Evolutionary conservation across 2,888 invertebrate species (phyloP), one percentile per base, ranked within the genome.

Genomic region (Drosophila mercatorum): DNA sequence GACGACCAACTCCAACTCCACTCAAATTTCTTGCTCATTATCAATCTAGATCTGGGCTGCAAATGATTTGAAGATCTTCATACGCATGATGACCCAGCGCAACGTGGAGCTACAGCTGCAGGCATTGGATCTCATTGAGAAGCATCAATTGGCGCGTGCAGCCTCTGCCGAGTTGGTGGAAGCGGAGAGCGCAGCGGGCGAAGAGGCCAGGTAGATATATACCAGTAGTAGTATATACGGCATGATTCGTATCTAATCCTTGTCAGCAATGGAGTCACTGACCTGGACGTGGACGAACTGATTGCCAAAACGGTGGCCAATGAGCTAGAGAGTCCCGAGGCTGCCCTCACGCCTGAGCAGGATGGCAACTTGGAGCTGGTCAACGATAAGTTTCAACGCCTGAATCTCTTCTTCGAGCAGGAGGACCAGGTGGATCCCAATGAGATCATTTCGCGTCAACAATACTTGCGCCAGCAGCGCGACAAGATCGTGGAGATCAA

Each of bases 401-500:
- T 93, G n/a, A 93, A 93, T 86, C 83, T 93, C 52, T 93, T 93
- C 69, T 93, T 93, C 71, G 92, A 92, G 63, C 89, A 89, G 68
- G 81, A 86, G 55, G 74, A 76, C 26, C 68, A 94, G 93, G 91
- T 94, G 43, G 93, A 94, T 82, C 93, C 93, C 28, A 94, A 94
- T 66, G 97, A 98, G 80, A 93, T 98, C 53, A 94, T 95, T 72
- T 95, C 95, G 65, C 94, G 98, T 0, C 97, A 97, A 88, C 95
- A 96, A 78, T 98, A 98, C 92, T 93, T 99, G 65, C 95, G 96
- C 61, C 95, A 96, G 70, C 98, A 98, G 91, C 94, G 98, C 31
- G 98, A 98, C 92, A 97, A 98, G 91, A 94, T 99, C 60, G 94
- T 98, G 49, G 96, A 96, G 26, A 93, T 98, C 90, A 99, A 98